phyloP scores from a whole-genome alignment of 2,888 invertebrate species.

The Diachrysia chrysitis region DNA sequence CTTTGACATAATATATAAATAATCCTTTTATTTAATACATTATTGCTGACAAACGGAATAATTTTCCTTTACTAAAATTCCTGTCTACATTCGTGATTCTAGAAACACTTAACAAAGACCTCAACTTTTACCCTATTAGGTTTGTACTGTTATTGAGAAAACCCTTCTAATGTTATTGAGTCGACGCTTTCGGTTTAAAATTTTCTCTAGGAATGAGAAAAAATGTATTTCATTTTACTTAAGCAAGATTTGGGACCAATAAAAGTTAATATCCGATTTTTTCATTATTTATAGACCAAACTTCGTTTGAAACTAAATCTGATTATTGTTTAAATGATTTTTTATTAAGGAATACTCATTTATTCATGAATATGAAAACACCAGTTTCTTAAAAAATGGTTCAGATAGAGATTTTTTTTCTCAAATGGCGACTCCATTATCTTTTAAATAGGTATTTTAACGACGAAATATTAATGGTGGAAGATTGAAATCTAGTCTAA shows the following conservation, averaged over 20 bases:
- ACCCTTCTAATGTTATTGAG: conserved; percentile 5
- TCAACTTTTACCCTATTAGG: conserved; percentile 7
- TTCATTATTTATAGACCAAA: neutral
- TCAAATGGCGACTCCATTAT: neutral
- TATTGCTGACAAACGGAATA: neutral
- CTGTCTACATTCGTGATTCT: conserved; percentile 4
- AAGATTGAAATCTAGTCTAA: neutral
- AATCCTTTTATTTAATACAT: neutral
- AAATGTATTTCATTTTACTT: neutral
- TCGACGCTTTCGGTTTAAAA: neutral
- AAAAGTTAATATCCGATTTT: neutral
- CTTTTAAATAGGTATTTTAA: neutral
- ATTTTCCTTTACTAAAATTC: neutral
- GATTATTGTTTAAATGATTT: neutral
- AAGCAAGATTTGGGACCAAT: neutral
- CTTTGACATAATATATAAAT: too few relatives aligned
- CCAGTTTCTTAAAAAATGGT: neutral
- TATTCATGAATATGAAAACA: neutral
- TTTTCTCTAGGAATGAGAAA: neutral
- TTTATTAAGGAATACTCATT: too few relatives aligned
- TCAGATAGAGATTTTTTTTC: neutral
- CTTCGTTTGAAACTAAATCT: neutral
- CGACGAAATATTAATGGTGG: neutral
- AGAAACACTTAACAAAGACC: neutral
- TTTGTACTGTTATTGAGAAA: conserved; percentile 3